Evolutionary conservation across 2,888 invertebrate species (phyloP), one percentile per base, ranked within the genome.

Genomic region (Lutraria lutraria): DNA sequence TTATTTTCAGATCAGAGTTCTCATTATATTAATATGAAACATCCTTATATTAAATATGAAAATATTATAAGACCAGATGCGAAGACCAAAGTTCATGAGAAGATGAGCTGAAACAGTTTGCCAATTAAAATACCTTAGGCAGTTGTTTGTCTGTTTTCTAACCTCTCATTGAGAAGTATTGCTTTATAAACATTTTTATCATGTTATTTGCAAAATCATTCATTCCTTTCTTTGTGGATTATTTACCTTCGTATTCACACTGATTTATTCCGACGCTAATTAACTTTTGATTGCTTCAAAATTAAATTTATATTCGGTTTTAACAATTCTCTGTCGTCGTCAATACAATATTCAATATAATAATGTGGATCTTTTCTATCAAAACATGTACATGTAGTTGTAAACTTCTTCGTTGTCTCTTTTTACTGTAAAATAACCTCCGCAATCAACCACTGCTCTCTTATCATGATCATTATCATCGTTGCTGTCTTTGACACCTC

Each of bases 111-210:
- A 13, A 31, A 34, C 34, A 76, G 34, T 31, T 76, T 76, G 76
- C 76, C 76, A 76, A 76, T 76, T 76, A 76, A 76, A 76, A 76
- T 76, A 76, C 76, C 76, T 31, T 31, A 31, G 76, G 34, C 76
- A 34, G 29, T 76, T 76, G 76, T 76, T 76, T 10, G 34, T 76
- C 76, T 76, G 76, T 31, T 31, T 34, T 68, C 63, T 21, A 19
- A 8, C 63, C 6, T 4, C 25, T 60, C 12, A 68, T n/a, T 25
- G 63, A 68, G 63, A 13, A 25, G 25, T 25, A 68, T 68, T 8
- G 25, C 6, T 68, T 25, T 68, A 8, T 43, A 43, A 4, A 43
- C 63, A 8, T 68, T 68, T 25, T 68, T n/a, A n/a, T 63, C 21
- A 16, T 63, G 0, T n/a, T n/a, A n/a, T 63, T 63, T 63, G 4